A percentile compares a stretch with the other conserved stretches of the same genome.
These are phyloP conservation scores for Aix galericulata DNA, from an alignment of 2,113 vertebrate species.

Conservation along the genomic window DNA sequence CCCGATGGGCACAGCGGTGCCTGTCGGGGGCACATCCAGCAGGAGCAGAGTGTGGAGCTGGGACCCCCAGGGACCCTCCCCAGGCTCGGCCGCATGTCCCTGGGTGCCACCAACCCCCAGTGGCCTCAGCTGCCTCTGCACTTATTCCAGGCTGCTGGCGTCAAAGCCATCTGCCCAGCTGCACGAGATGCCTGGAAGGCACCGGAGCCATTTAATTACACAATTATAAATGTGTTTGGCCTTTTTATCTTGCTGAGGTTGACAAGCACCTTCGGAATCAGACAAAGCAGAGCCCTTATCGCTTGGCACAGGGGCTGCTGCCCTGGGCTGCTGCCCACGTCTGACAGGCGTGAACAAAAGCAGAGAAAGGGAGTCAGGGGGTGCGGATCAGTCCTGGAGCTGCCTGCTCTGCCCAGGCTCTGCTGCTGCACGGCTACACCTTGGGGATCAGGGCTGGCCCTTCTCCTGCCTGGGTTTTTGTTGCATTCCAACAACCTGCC, in stretches of 20 bases:
- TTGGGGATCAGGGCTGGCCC: not conserved
- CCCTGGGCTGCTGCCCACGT: conserved; percentile 31
- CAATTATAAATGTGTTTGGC: conserved; percentile 53
- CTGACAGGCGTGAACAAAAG: not conserved
- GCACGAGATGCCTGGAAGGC: not conserved
- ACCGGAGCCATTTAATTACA: conserved; percentile 41
- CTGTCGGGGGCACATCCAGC: rapidly evolving
- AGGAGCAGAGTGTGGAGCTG: not conserved
- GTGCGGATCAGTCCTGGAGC: not conserved
- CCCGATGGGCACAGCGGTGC: not conserved
- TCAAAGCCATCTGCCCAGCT: not conserved
- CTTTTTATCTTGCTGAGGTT: conserved; percentile 32
- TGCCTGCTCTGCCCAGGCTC: not conserved
- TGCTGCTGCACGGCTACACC: not conserved
- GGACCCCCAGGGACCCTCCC: no score
- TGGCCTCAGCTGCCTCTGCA: not conserved
- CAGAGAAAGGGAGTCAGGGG: not conserved
- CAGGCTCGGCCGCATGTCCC: no score
- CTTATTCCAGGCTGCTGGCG: not conserved
- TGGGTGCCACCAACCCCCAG: not conserved
- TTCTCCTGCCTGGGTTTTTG: not conserved
- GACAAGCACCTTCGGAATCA: conserved; percentile 41
- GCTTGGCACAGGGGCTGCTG: rapidly evolving
- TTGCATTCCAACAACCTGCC: not conserved
- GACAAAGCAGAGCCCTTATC: conserved; percentile 55